Evolutionary conservation across 2,113 vertebrate species (phyloP).

Genomic region (Sardina pilchardus): DNA sequence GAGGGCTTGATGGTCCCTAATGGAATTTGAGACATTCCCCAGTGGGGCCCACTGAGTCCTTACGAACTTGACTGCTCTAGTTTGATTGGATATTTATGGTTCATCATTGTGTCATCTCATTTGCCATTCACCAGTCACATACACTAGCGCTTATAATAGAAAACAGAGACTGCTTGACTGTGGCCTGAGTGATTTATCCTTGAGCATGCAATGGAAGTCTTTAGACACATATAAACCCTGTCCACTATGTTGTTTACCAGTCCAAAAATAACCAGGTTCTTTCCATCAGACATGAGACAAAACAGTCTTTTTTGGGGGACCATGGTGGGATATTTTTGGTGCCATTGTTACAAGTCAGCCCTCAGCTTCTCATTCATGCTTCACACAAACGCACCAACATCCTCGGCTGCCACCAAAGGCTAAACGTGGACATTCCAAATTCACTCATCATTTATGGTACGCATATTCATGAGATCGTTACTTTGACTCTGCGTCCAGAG

Average conservation of each 20-base stretch:
- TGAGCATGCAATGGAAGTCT: not conserved
- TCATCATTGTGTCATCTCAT: not conserved
- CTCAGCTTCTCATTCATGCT: not conserved
- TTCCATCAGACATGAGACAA: not conserved
- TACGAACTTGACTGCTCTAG: not conserved
- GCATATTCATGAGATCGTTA: not conserved
- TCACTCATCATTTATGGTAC: not conserved
- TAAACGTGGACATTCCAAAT: not conserved
- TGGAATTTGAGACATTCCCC: not conserved
- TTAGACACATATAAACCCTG: not conserved
- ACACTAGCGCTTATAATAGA: not conserved
- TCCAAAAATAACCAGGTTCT: not conserved
- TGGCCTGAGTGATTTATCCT: not conserved
- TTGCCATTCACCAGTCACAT: not conserved
- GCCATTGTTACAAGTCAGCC: not conserved
- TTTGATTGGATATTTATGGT: not conserved
- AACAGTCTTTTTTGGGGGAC: not conserved
- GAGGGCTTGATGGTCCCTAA: not conserved
- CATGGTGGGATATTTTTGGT: not conserved
- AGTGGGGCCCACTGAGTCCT: too few relatives aligned
- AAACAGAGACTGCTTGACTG: not conserved
- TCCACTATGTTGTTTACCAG: not conserved
- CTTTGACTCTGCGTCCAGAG: not conserved
- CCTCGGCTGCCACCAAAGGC: too few relatives aligned
- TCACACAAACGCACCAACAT: not conserved